These are phyloP conservation scores for Lasiurus cinereus DNA, from an alignment of 2,113 vertebrate species.

Conservation along the genomic window DNA sequence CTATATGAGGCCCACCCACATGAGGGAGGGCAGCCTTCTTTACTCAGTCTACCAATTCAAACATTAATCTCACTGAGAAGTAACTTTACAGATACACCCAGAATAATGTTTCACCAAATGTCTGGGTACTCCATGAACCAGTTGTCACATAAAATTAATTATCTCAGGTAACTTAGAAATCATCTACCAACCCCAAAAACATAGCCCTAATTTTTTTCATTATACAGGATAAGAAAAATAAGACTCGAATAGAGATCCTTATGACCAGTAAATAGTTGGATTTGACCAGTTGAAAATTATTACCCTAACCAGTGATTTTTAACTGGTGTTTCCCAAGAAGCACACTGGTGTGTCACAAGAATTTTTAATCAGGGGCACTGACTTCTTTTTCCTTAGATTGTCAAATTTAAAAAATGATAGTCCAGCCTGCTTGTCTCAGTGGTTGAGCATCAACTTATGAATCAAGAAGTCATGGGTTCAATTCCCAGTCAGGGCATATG, in stretches of 20 bases:
- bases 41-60: conserved; percentile 37
- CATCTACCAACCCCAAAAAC: neutral
- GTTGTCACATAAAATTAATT: conserved; percentile 42
- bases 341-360: neutral
- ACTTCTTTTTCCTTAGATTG: neutral
- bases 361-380: neutral
- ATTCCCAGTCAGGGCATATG: no score
- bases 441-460: no score
- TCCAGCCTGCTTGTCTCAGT: no score
- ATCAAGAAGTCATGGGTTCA: no score
- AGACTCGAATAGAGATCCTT: neutral
- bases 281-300: conserved; percentile 28
- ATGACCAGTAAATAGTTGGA: neutral
- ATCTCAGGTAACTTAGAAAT: neutral
- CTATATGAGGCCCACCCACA: neutral
- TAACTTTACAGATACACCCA: neutral
- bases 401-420: neutral
- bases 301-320: neutral
- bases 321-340: neutral
- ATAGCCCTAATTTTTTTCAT: neutral
- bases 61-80: conserved; percentile 49
- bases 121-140: neutral
- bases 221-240: conserved; percentile 16
- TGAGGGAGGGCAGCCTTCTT: neutral
- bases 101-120: conserved; percentile 26